Base-by-base conservation (phyloP, 2,888 invertebrate species). In the Mythimna vitellina region DNA sequence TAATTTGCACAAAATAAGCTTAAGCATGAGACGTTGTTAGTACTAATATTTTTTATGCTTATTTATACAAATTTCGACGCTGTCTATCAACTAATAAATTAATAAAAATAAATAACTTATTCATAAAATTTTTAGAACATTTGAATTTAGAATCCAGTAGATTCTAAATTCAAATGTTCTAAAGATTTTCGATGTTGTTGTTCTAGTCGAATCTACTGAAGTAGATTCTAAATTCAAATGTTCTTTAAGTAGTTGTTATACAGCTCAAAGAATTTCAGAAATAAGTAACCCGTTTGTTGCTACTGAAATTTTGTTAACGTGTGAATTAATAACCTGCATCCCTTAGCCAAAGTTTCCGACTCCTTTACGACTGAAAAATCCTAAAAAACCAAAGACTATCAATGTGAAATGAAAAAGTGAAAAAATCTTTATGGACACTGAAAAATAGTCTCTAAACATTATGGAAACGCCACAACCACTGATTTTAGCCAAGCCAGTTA, bases 391-490 rank as follows among this genome's bases (percentile, higher is more conserved):
- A 63, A 22, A 56, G 46, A 68, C 68, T 38, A 8, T 68, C 35
- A 20, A 60, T 57, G 72, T 69, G 57, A 38, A 64, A 72, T 56
- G 4, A 54, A 63, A 12, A 69, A 69, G 64, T 78, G 75, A 20
- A 53, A 38, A 20, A 62, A 32, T 3, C 14, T 54, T 20, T 29
- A 68, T 32, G 49, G 60, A 22, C 46, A 61, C 10, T 29, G 65
- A 65, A 76, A 51, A 25, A 32, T 60, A 64, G 12, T 57, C 9
- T 17, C 10, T n/a, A 14, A 60, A 29, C 63, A 74, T 8, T 42
- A 80, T 80, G 80, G 80, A 80, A 76, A 38, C 71, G n/a, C 77
- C 63, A 57, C 66, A 66, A 29, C 56, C 76, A 53, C 42, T 72
- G 66, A n/a, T 81, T 58, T 32, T 81, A 46, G 32, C 20, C 51